phyloP scores from a whole-genome alignment of 1,140 invertebrate species.

The Melitaea cinxia region DNA sequence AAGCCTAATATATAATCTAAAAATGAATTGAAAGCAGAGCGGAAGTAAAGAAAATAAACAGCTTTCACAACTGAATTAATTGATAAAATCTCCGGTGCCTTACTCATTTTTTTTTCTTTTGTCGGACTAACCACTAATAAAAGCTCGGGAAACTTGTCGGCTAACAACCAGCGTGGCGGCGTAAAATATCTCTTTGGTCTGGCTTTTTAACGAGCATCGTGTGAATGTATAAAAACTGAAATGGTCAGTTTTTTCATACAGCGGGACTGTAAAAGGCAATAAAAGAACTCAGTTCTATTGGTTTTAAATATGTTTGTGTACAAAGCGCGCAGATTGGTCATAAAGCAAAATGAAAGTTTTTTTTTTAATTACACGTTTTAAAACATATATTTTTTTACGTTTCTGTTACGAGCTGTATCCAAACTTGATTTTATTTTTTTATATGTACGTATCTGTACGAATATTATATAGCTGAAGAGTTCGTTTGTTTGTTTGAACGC shows the following conservation, averaged over 20 bases:
- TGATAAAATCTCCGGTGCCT: neutral
- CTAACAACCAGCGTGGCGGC: conserved; percentile 6
- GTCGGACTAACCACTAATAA: conserved; percentile 37
- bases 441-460: no score
- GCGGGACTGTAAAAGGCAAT: neutral
- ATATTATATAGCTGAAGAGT: no score
- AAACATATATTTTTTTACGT: no score
- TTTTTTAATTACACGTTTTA: no score
- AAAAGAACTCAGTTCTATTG: neutral
- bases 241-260: conserved; percentile 7
- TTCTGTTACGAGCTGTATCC: no score
- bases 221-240: conserved; percentile 21
- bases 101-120: conserved; percentile 3
- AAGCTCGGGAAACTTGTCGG: conserved; percentile 33
- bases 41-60: no score
- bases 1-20: no score
- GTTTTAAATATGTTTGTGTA: neutral
- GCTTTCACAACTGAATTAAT: neutral
- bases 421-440: no score
- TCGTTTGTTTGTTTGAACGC: no score
- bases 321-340: neutral
- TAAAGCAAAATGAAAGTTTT: neutral
- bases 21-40: no score
- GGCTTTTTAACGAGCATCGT: conserved; percentile 3
- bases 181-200: conserved; percentile 18